Base-by-base conservation (phyloP, 2,888 invertebrate species). In the Spisula subtruncata region DNA sequence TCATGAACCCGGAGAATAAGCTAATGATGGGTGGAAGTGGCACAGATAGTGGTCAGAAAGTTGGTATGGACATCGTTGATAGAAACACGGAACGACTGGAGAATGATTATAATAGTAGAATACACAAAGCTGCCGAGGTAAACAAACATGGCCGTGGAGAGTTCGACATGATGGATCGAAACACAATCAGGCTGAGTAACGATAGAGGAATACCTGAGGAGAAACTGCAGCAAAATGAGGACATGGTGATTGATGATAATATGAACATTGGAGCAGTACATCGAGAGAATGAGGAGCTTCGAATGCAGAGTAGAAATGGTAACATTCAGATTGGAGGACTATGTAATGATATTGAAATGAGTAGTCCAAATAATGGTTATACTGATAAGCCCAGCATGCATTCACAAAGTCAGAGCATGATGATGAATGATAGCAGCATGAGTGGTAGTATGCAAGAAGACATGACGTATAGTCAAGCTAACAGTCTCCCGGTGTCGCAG, bases 241-340 rank as follows among this genome's bases (percentile, higher is more conserved):
- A 91, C 46, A 87, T 91, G 79, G 81, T 81, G 1, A 88, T 91
- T 54, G 91, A 91, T 56, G 89, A 86, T 29, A 87, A 85, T 75
- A 89, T 91, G 56, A 87, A 80, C 32, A 91, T 91, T 32, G 81
- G 60, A 6, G 84, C 66, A 32, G 86, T 91, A 20, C 82, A 84
- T 35, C 48, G 80, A 25, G 84, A 83, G 5, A 79, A 71, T 35
- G 88, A 89, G 14, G 85, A 86, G n/a, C 75, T 90, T 8, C 54
- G 91, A 66, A 81, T 91, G 56, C 88, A 91, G 51, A 89, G 85
- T 54, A 85, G 91, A 18, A 85, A 86, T 81, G 88, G 85, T 12
- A 85, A 89, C 48, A 87, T 91, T 25, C 84, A 85, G 29, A 86
- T 91, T n/a, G n/a, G n/a, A 86, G 86, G 75, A 56, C 75, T 90